These are phyloP conservation scores for Xiphophorus maculatus DNA, from an alignment of 2,113 vertebrate species.

Conservation along the genomic window DNA sequence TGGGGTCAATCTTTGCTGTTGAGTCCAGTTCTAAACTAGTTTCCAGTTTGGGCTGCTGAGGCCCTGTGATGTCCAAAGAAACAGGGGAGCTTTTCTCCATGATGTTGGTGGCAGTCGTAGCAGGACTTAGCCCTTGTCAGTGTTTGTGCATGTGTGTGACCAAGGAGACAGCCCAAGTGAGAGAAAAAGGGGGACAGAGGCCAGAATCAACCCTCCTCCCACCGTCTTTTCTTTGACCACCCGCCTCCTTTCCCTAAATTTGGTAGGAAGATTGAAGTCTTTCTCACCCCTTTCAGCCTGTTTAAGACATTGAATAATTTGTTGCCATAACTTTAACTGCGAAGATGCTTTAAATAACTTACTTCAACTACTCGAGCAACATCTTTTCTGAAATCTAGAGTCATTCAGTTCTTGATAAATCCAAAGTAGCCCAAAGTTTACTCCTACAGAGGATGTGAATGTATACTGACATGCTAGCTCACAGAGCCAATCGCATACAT, in stretches of 20 bases:
- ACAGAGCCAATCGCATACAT: conserved; percentile 18
- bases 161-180: conserved; percentile 62
- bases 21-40: conserved; percentile 52
- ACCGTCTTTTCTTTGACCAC: conserved; percentile 54
- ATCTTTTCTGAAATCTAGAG: conserved; percentile 21
- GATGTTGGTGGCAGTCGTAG: conserved; percentile 69
- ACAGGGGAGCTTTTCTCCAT: conserved; percentile 65
- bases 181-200: conserved; percentile 51
- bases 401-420: conserved; percentile 42
- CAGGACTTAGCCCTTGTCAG: conserved; percentile 74
- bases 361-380: not conserved
- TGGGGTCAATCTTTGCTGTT: conserved; percentile 45
- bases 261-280: conserved; percentile 46
- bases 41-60: conserved; percentile 58
- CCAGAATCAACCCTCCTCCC: conserved; percentile 51
- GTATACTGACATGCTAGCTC: conserved; percentile 15
- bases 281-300: conserved; percentile 21
- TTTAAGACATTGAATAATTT: conserved; percentile 19
- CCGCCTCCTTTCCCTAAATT: conserved; percentile 55
- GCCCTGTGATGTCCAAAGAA: conserved; percentile 42
- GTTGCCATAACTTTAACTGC: conserved; percentile 12
- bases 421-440: conserved; percentile 47
- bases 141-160: conserved; percentile 67
- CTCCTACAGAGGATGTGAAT: conserved; percentile 33
- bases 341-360: conserved; percentile 8